Conservation (phyloP, 2,888 invertebrate genomes). For the Ectropis crepuscularia region DNA sequence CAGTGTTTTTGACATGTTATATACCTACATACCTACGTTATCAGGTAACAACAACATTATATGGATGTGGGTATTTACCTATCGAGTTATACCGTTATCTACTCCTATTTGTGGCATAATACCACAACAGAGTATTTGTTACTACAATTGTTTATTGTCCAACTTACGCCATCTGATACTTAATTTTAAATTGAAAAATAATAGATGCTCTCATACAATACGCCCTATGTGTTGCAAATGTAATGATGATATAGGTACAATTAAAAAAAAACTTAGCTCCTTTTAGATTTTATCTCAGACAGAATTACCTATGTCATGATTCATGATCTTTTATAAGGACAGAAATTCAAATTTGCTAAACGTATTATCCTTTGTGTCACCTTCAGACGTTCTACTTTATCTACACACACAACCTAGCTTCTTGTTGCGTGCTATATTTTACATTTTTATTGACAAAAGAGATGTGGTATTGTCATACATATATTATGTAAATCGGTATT, state of each 20-base stretch:
- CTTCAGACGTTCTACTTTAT: constrained; percentile 20
- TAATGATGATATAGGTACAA: too few species aligned
- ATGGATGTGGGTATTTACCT: not conserved
- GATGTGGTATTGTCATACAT: not conserved
- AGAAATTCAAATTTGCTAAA: constrained; percentile 10
- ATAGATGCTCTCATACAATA: too few species aligned
- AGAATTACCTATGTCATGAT: too few species aligned
- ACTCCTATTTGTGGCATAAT: not conserved
- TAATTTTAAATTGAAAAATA: too few species aligned
- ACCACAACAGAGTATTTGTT: too few species aligned
- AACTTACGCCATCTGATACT: too few species aligned
- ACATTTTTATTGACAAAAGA: not conserved
- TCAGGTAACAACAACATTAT: constrained; percentile 12
- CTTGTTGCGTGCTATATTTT: constrained; percentile 1
- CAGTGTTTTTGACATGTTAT: constrained; percentile 11
- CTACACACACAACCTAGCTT: not conserved
- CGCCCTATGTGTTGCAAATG: too few species aligned
- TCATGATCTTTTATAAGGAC: constrained; percentile 11
- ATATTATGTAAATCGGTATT: too few species aligned
- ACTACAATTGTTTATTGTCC: too few species aligned
- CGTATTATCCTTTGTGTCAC: constrained; percentile 15
- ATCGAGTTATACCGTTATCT: not conserved
- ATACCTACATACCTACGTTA: constrained; percentile 5
- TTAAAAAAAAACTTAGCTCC: not conserved
- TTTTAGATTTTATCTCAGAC: not conserved